Evolutionary conservation across 2,797 vertebrate genomes (phyloP).

Genomic region (Todus mexicanus): DNA sequence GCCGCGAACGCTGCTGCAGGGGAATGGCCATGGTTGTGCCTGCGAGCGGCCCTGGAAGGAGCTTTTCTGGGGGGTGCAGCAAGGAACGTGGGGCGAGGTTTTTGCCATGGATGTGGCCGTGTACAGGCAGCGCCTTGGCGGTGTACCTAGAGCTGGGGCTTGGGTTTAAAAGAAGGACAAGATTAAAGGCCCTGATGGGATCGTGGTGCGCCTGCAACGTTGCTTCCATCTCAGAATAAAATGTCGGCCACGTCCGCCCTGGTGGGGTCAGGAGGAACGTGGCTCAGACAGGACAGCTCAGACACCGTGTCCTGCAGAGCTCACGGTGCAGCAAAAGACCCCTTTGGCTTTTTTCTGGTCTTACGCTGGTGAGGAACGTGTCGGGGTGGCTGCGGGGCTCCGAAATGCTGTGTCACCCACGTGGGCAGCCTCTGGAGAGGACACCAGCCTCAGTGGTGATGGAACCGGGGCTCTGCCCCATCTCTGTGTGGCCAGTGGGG

Average conservation of each 20-base stretch:
- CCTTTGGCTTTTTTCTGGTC: background rate
- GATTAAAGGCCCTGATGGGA: background rate
- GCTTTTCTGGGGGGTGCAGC: background rate
- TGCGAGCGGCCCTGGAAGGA: background rate
- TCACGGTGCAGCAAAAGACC: background rate
- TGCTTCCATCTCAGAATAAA: background rate
- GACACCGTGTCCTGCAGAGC: background rate
- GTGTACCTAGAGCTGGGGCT: background rate
- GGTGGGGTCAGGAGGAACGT: background rate
- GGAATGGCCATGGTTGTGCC: background rate
- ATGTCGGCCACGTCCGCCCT: background rate
- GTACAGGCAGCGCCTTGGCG: accelerated
- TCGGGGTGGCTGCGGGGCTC: background rate
- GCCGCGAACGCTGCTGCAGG: background rate
- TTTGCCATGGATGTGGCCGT: too few relatives aligned
- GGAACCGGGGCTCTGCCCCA: background rate
- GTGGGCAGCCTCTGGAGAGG: background rate
- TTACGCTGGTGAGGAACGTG: background rate
- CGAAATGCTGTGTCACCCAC: background rate
- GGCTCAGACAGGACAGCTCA: background rate
- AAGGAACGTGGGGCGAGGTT: background rate
- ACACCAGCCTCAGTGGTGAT: accelerated
- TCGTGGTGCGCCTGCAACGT: background rate
- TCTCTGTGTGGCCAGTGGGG: accelerated
- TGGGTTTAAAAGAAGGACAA: background rate